These are phyloP conservation scores for Lynx canadensis DNA, from an alignment of 2,113 vertebrate genomes.

Conservation along the genomic window DNA sequence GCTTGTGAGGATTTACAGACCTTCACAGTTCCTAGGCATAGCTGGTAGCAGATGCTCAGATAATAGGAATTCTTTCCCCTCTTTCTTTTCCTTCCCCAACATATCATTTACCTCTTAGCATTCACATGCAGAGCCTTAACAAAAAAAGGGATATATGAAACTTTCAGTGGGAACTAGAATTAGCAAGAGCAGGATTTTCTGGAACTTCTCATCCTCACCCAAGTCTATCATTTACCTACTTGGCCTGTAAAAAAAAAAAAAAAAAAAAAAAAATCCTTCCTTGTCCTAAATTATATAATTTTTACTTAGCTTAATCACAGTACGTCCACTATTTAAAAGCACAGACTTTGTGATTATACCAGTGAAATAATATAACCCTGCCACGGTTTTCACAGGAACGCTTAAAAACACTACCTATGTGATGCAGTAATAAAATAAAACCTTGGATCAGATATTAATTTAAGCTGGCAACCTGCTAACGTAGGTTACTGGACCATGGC, in stretches of 20 bases:
- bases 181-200: neutral
- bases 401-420: neutral
- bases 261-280: neutral
- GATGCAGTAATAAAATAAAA: neutral
- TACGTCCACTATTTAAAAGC: neutral
- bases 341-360: neutral
- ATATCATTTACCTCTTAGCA: neutral
- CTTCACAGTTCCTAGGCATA: neutral
- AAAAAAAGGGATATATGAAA: neutral
- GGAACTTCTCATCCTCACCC: neutral
- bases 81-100: neutral
- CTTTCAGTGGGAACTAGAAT: neutral
- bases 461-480: neutral
- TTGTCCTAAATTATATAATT: neutral
- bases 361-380: neutral
- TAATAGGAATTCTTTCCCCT: neutral
- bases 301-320: neutral
- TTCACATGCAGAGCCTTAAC: neutral
- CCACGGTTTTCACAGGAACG: neutral
- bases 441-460: neutral
- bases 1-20: neutral
- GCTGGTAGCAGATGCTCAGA: neutral
- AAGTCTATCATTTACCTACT: neutral
- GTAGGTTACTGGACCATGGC: neutral
- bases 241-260: neutral